A percentile compares a stretch with the other conserved stretches of the same genome.
phyloP scores from a whole-genome alignment of 2,113 vertebrate species.

The Anoura caudifer region DNA sequence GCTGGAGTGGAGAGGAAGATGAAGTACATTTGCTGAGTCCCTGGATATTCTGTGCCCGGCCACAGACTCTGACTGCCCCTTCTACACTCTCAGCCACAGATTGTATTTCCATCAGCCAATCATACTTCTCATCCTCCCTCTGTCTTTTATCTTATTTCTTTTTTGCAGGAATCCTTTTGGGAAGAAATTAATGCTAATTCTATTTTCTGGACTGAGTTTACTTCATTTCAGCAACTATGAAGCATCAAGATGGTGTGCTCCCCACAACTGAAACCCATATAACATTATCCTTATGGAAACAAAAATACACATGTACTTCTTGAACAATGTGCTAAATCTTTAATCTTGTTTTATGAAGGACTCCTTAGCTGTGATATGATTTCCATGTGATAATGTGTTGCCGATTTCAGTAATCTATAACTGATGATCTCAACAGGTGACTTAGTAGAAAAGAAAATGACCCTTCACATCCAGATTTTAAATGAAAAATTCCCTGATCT shows the following conservation, averaged over 20 bases:
- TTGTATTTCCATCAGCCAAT: background rate
- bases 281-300: background rate
- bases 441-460: slow-evolving; percentile 33
- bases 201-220: background rate
- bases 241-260: background rate
- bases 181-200: background rate
- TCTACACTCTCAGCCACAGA: background rate
- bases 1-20: background rate
- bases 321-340: slow-evolving; percentile 21
- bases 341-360: slow-evolving; percentile 53
- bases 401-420: slow-evolving; percentile 35
- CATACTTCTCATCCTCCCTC: background rate
- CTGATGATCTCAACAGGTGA: slow-evolving; percentile 21
- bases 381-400: slow-evolving; percentile 20
- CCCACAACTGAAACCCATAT: background rate
- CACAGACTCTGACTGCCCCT: background rate
- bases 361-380: too few relatives aligned
- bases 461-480: slow-evolving; percentile 28
- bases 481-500: slow-evolving; percentile 12
- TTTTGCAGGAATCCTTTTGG: background rate
- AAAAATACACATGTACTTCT: slow-evolving; percentile 43
- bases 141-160: background rate
- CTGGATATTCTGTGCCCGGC: background rate
- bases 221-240: background rate
- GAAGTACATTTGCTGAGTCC: background rate